Base-by-base conservation (phyloP, 2,888 invertebrate species). In the Steinernema carpocapsae region DNA sequence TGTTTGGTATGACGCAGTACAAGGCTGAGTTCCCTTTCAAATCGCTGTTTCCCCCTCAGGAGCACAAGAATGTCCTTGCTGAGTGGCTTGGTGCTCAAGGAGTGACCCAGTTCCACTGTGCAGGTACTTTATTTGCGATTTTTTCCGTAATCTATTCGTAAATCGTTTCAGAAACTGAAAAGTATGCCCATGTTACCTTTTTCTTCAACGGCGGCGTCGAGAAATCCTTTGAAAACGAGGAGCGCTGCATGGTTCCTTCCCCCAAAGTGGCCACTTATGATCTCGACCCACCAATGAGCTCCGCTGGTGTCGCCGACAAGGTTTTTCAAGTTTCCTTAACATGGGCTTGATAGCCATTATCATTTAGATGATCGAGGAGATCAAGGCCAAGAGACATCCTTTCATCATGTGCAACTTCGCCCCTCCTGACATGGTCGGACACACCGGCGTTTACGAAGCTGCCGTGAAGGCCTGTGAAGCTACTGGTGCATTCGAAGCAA, bases 321-420 rank as follows among this genome's bases (percentile, higher is more conserved):
- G 88, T 89, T 24, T 3, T 7, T 72, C 19, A 43, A 46, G 26
- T 46, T 74, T 77, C 52, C 10, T 17, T 17, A 19, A n/a, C 71
- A 17, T 26, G 56, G 1, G 1, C 26, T 0, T 37, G 37, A 17
- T 45, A 12, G 7, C 14, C 2, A 70, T 72, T 42, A 10, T 14
- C 10, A 26, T 74, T 73, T 37, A 87, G 80, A 87, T 89, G 84
- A 80, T 85, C 24, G 79, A 83, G 14, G 79, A 82, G 4, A 83
- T 89, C 73, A 79, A 79, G 24, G 52, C 76, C 4, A 84, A 84
- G n/a, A 87, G 87, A 45, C 88, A 88, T 79, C 88, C 88, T 10
- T 89, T 89, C 81, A 83, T 89, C 2, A 89, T 89, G 89, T 89
- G 89, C 83, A 89, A 89, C 79, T 89, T 89, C 79, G 89, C 89